Evolutionary conservation across 2,797 vertebrate genomes (phyloP), one percentile per base, ranked within the genome.

Genomic region (Pteropus rufus): DNA sequence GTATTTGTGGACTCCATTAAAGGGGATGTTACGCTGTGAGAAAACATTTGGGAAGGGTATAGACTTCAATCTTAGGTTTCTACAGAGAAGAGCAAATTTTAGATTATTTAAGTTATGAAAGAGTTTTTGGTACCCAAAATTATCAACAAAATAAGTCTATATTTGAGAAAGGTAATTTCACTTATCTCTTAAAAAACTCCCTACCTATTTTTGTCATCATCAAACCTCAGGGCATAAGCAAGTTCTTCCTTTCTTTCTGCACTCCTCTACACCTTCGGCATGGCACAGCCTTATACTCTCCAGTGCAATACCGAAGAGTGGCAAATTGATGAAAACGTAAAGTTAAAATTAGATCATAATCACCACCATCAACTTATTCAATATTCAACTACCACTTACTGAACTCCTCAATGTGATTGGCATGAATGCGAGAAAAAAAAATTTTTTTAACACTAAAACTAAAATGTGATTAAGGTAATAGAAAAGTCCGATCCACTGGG

Each of bases 61-160:
- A 97, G 39, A 87, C 81, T 96, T 31, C 14, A 72, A 10, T 31
- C 82, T 93, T n/a, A 54, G 54, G 60, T 41, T 91, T 94, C 67
- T 79, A 93, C 70, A 97, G 89, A 76, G 72, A 44, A 88, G 90
- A 70, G 80, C 24, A 94, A 19, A 81, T 87, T 96, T 96, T 82
- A 60, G 95, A 97, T 92, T 67, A 88, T 67, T 97, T 62, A 89
- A 54, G 73, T 72, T 79, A 83, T 34, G 16, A 88, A 91, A 62
- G 75, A 58, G 58, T 44, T 83, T 95, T 81, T 72, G 75, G 69
- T 60, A 69, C 24, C 24, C 56, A 49, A 93, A 84, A 49, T 76
- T 82, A 96, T 77, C 52, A 90, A 86, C 41, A 87, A 73, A 91
- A 29, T 67, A 80, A 73, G 21, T 81, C 69, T 92, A 5, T 56